Evolutionary conservation across 1,140 invertebrate species (phyloP).

Genomic region (Chironomus tepperi): DNA sequence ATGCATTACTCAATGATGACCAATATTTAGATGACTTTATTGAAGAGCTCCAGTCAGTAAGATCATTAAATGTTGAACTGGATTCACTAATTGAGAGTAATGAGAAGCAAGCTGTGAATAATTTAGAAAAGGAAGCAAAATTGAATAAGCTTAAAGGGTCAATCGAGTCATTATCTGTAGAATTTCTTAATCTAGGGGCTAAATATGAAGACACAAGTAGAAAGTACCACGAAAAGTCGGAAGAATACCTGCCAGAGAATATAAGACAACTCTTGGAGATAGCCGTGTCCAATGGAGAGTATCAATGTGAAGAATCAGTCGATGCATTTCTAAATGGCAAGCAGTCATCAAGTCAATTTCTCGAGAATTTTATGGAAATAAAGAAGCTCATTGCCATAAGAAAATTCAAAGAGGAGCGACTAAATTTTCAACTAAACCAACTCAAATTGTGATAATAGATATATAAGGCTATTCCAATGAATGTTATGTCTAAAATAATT

Average conservation of each 20-base stretch:
- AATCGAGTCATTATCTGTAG: constrained; percentile 53
- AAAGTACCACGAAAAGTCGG: constrained; percentile 58
- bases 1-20: neutral
- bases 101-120: constrained; percentile 54
- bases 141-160: constrained; percentile 51
- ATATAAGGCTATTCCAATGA: neutral
- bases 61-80: constrained; percentile 55
- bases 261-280: constrained; percentile 52
- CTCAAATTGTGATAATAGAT: constrained; percentile 3
- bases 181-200: constrained; percentile 56
- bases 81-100: constrained; percentile 62
- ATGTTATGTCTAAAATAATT: neutral
- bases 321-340: constrained; percentile 64
- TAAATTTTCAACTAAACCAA: constrained; percentile 57
- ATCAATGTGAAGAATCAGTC: constrained; percentile 62
- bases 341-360: constrained; percentile 64
- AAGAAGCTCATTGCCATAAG: constrained; percentile 59
- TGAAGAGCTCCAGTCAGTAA: constrained; percentile 53
- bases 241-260: constrained; percentile 60
- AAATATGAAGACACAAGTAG: constrained; percentile 58
- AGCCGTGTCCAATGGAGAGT: constrained; percentile 58
- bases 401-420: constrained; percentile 65
- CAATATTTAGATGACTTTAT: constrained; percentile 62
- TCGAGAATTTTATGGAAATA: constrained; percentile 58
- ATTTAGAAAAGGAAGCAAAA: constrained; percentile 55